Evolutionary conservation across 1,140 invertebrate species (phyloP).

Genomic region (Drosophila subobscura): DNA sequence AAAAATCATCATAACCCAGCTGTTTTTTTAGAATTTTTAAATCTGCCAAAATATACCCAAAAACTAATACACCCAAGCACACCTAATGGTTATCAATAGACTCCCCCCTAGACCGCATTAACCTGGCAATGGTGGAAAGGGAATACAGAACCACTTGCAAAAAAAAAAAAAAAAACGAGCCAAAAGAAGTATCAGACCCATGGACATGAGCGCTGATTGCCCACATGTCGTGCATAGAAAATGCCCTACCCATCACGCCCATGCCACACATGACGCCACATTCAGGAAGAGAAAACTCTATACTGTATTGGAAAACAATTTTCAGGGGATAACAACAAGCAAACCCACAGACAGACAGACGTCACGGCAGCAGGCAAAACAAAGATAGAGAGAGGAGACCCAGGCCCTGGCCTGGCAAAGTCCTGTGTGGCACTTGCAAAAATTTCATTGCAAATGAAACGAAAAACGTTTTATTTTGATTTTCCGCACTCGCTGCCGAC

Average conservation of each 20-base stretch:
- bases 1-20: too few species aligned
- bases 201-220: constrained; percentile 64
- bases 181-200: constrained; percentile 40
- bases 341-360: constrained; percentile 10
- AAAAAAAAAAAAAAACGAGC: constrained; percentile 21
- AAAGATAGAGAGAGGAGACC: constrained; percentile 29
- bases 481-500: constrained; percentile 63
- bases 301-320: constrained; percentile 70
- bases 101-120: constrained; percentile 4
- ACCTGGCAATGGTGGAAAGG: constrained; percentile 23
- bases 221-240: constrained; percentile 72
- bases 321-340: constrained; percentile 28
- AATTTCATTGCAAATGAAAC: constrained; percentile 79
- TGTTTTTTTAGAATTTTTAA: too few species aligned
- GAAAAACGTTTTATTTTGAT: constrained; percentile 80
- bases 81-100: not conserved
- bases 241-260: constrained; percentile 24
- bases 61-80: too few species aligned
- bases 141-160: too few species aligned
- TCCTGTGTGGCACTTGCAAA: constrained; percentile 52
- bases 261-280: too few species aligned
- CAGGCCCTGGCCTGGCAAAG: not conserved
- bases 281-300: not conserved
- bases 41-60: not conserved
- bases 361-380: constrained; percentile 41